These are phyloP conservation scores for Zapornia atra DNA, from an alignment of 2,113 vertebrate genomes.

Conservation along the genomic window DNA sequence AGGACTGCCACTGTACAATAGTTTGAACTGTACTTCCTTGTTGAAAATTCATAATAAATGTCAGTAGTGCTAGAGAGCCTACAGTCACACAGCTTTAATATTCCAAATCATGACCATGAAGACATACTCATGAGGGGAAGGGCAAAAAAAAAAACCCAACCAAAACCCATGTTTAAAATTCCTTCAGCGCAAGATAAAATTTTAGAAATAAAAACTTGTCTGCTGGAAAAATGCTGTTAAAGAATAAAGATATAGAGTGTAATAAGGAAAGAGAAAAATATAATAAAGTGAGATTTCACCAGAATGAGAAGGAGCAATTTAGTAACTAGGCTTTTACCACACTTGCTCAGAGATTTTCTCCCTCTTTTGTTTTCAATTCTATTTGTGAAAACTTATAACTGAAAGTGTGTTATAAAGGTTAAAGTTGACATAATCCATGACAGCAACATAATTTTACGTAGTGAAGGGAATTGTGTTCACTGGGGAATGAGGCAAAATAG, in stretches of 20 bases:
- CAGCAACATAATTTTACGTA: background rate
- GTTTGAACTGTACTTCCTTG: background rate
- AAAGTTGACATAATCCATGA: conserved; percentile 26
- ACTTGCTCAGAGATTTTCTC: background rate
- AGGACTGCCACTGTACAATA: background rate
- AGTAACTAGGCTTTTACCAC: background rate
- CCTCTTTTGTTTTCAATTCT: conserved; percentile 38
- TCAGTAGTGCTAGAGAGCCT: background rate
- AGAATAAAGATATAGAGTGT: background rate
- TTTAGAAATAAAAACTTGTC: background rate
- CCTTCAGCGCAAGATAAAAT: background rate
- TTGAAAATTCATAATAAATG: background rate
- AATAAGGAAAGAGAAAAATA: background rate
- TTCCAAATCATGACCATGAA: background rate
- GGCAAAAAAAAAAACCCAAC: background rate
- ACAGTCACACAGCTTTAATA: background rate
- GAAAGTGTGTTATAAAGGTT: conserved; percentile 28
- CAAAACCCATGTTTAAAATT: background rate
- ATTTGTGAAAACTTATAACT: background rate
- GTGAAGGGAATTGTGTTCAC: background rate
- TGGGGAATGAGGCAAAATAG: background rate
- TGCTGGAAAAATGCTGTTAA: background rate
- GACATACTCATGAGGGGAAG: background rate
- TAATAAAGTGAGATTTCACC: background rate
- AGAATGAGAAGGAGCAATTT: background rate